A percentile compares a stretch with the other conserved stretches of the same genome.
Evolutionary conservation across 2,888 invertebrate species (phyloP).

Genomic region (Coelogynopora nodosa): DNA sequence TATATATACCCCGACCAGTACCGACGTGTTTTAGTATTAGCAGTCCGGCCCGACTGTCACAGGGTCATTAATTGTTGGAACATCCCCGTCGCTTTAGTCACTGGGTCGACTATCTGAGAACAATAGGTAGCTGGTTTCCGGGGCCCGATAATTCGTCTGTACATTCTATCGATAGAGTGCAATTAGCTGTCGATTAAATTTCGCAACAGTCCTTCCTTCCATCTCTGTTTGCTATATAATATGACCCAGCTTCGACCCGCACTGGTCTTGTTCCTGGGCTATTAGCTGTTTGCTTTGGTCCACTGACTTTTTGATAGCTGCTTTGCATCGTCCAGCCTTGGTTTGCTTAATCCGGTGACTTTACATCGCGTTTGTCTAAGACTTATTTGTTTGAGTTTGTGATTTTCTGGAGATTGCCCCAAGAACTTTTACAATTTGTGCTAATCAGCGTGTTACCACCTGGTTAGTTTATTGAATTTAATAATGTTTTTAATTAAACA

Average conservation of each 20-base stretch:
- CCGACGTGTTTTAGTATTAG: not conserved
- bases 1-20: not conserved
- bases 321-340: no score
- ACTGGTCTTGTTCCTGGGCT: not conserved
- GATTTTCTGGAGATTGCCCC: no score
- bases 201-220: not conserved
- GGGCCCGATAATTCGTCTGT: not conserved
- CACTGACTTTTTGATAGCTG: not conserved
- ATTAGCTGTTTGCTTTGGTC: slow-evolving; percentile 5
- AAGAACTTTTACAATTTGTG: no score
- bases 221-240: not conserved
- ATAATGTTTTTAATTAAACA: no score
- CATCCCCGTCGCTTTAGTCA: not conserved
- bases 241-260: not conserved
- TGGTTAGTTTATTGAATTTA: no score
- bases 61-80: slow-evolving; percentile 26
- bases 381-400: no score
- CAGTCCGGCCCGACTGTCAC: not conserved
- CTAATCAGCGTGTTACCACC: no score
- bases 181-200: slow-evolving; percentile 31
- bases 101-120: not conserved
- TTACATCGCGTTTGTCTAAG: no score
- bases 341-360: no score
- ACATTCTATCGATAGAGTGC: not conserved
- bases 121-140: not conserved